These are phyloP conservation scores for Plodia interpunctella DNA, from an alignment of 1,140 invertebrate species.

Conservation along the genomic window DNA sequence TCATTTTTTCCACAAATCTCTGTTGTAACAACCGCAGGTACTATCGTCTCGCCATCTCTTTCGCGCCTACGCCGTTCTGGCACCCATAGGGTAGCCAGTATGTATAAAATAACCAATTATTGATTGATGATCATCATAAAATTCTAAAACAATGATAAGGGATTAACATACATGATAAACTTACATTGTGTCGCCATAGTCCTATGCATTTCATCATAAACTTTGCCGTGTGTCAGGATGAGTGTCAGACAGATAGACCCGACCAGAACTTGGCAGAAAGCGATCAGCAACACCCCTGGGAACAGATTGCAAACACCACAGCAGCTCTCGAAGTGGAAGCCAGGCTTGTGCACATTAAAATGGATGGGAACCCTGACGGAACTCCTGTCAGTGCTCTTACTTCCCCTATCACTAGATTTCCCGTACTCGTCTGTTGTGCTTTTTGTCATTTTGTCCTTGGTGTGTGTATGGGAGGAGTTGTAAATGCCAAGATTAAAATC, in stretches of 20 bases:
- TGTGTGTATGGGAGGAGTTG: no score
- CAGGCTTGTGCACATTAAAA: constrained; percentile 57
- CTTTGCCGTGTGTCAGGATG: constrained; percentile 46
- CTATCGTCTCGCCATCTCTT: no score
- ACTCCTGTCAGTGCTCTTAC: constrained; percentile 29
- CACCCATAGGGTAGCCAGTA: no score
- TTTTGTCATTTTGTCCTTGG: constrained; percentile 39
- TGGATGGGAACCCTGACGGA: constrained; percentile 41
- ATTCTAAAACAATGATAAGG: no score
- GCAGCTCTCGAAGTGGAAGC: constrained; percentile 64
- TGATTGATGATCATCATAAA: no score
- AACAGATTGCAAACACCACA: constrained; percentile 65
- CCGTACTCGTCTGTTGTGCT: constrained; percentile 42
- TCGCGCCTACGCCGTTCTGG: no score
- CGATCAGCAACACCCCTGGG: constrained; percentile 58
- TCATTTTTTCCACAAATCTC: no score
- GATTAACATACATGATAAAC: no score
- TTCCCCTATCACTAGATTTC: constrained; percentile 36
- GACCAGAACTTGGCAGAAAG: constrained; percentile 56
- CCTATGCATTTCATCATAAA: constrained; percentile 61
- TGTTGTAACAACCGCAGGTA: no score
- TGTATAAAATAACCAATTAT: no score
- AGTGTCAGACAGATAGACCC: constrained; percentile 56
- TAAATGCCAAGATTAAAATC: no score
- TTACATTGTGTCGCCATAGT: constrained; percentile 48